A percentile compares a stretch with the other conserved stretches of the same genome.
These are phyloP conservation scores for Poeciliopsis prolifica DNA, from an alignment of 2,113 vertebrate genomes.

Conservation along the genomic window DNA sequence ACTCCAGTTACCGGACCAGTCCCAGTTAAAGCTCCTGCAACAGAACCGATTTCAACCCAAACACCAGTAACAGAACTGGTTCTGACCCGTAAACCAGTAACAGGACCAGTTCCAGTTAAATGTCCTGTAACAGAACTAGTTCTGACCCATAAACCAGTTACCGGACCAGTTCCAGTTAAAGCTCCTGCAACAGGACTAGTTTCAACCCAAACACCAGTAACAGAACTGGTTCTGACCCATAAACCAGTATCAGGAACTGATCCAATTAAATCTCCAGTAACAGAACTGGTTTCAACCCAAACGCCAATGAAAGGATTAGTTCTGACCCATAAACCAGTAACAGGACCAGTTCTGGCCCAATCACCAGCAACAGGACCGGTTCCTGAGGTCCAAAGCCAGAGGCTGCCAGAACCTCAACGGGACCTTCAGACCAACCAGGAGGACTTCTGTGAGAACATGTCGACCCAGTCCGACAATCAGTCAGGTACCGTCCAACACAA, in stretches of 20 bases:
- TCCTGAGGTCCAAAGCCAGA: slow-evolving; percentile 47
- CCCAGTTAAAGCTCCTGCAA: background rate
- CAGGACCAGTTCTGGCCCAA: background rate
- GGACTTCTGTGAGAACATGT: slow-evolving; percentile 75
- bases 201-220: no score
- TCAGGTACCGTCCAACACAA: slow-evolving; percentile 64
- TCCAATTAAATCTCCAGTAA: background rate
- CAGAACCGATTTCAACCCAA: background rate
- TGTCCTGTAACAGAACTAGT: background rate
- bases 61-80: background rate
- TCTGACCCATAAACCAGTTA: background rate
- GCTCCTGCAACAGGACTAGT: background rate
- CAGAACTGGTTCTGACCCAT: background rate
- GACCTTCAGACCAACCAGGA: slow-evolving; percentile 56
- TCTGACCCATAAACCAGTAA: background rate
- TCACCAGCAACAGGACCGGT: background rate
- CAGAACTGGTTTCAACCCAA: background rate
- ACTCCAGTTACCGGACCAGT: background rate
- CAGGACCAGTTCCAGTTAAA: background rate
- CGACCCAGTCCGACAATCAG: slow-evolving; percentile 77
- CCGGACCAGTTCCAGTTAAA: background rate
- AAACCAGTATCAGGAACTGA: background rate
- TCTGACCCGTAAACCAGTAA: background rate
- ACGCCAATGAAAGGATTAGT: background rate
- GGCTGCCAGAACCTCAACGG: slow-evolving; percentile 28